phyloP scores from a whole-genome alignment of 2,888 invertebrate species.

The Drosophila kuntzei region DNA sequence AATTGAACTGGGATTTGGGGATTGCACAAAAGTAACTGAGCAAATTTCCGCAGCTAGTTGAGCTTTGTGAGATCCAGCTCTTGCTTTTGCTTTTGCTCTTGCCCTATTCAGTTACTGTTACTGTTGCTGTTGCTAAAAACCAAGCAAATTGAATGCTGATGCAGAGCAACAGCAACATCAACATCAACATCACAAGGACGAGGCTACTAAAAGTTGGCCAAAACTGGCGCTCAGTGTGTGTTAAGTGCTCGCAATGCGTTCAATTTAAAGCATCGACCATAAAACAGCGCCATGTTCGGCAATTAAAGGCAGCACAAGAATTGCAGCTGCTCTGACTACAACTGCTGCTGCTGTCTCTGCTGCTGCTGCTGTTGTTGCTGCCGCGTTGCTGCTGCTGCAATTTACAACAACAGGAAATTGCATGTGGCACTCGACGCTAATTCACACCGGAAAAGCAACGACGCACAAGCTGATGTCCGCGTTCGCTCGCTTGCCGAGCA shows the following conservation, averaged over 20 bases:
- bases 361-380: slow-evolving; percentile 20
- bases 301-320: slow-evolving; percentile 66
- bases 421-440: slow-evolving; percentile 78
- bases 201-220: slow-evolving; percentile 35
- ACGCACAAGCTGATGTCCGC: slow-evolving; percentile 58
- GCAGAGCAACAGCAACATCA: slow-evolving; percentile 25
- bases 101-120: slow-evolving; percentile 13
- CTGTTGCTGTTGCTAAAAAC: slow-evolving; percentile 41
- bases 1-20: slow-evolving; percentile 82
- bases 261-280: slow-evolving; percentile 62
- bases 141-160: slow-evolving; percentile 74
- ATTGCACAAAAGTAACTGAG: slow-evolving; percentile 81
- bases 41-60: slow-evolving; percentile 80
- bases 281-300: slow-evolving; percentile 44
- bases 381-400: slow-evolving; percentile 44
- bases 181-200: slow-evolving; percentile 21
- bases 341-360: slow-evolving; percentile 14
- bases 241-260: slow-evolving; percentile 52
- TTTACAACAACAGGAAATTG: slow-evolving; percentile 78
- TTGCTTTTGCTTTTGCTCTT: slow-evolving; percentile 19
- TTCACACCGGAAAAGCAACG: slow-evolving; percentile 73
- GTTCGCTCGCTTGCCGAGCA: slow-evolving; percentile 25
- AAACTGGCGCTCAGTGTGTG: slow-evolving; percentile 28
- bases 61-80: slow-evolving; percentile 44
- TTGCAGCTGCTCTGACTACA: slow-evolving; percentile 14